Base-by-base conservation (phyloP, 2,888 invertebrate genomes). In the Caenorhabditis becei region DNA sequence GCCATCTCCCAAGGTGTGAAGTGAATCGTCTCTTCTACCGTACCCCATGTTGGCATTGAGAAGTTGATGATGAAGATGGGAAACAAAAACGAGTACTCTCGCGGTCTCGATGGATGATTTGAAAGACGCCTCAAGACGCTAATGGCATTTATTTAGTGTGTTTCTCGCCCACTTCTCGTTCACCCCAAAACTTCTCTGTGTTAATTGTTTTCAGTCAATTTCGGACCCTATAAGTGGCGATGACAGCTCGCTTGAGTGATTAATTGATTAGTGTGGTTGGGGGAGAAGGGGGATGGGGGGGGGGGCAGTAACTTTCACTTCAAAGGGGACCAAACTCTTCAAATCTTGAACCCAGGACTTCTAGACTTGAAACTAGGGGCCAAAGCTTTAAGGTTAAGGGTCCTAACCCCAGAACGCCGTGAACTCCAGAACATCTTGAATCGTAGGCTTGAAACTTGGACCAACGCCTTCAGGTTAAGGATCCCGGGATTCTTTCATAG, bases 91-190 rank as follows among this genome's bases (percentile, higher is more conserved):
- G 66, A 74, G 74, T 74, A 74, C 74, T 74, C 65, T 51, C 62
- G 49, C 44, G 63, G 70, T 74, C 74, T 74, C 74, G 74, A 74
- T 74, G 74, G 59, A 74, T 74, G 74, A 74, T 74, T 74, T 74
- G 74, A 74, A 74, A 74, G 74, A 66, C 59, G 61, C 54, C 61
- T 23, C 16, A 3, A 7, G 10, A 24, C 71, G 66, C 74, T 74
- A 74, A 74, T 74, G 74, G 74, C 74, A 74, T 74, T 74, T 74
- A 74, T 74, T 74, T 74, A 74, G 74, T 74, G 67, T 74, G 53
- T 61, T 59, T 53, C 75, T 35, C 49, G 24, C 37, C 41, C 69
- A 44, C 65, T 63, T 47, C 59, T 23, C 72, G 53, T 37, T 35
- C 47, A 18, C 61, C 28, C 32, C 28, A 49, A 75, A 53, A 72